phyloP scores from a whole-genome alignment of 2,113 vertebrate genomes.

The Nibea coibor region DNA sequence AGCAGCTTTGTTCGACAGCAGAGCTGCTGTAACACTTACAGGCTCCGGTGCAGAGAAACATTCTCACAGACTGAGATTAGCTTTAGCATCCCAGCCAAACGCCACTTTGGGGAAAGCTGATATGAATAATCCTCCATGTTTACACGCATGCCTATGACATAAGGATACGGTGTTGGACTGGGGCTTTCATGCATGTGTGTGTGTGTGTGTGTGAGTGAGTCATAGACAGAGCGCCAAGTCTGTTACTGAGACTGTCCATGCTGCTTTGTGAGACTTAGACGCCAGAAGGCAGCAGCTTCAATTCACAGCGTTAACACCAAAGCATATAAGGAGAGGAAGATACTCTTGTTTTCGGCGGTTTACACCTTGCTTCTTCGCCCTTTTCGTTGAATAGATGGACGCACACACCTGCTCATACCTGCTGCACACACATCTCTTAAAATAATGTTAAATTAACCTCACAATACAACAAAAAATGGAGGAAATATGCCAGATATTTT shows the following conservation, averaged over 20 bases:
- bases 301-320: slow-evolving; percentile 85
- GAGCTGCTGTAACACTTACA: slow-evolving; percentile 44
- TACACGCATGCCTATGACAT: slow-evolving; percentile 71
- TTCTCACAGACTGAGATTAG: slow-evolving; percentile 67
- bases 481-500: slow-evolving; percentile 4
- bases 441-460: slow-evolving; percentile 1
- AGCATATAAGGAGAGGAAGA: slow-evolving; percentile 21
- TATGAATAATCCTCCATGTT: slow-evolving; percentile 77
- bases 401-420: slow-evolving; percentile 1
- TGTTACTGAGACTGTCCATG: slow-evolving; percentile 67
- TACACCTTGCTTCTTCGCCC: not conserved
- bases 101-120: slow-evolving; percentile 75
- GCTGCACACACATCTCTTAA: slow-evolving; percentile 5
- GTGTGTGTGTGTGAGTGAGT: slow-evolving; percentile 48
- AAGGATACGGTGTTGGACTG: slow-evolving; percentile 62
- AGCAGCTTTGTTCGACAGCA: slow-evolving; percentile 21
- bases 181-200: slow-evolving; percentile 26
- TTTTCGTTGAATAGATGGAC: not conserved
- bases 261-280: slow-evolving; percentile 62
- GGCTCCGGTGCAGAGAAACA: slow-evolving; percentile 44
- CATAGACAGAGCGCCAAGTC: slow-evolving; percentile 56
- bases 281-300: slow-evolving; percentile 68
- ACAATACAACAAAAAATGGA: slow-evolving; percentile 7
- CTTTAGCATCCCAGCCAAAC: slow-evolving; percentile 65
- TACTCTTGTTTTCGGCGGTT: not conserved